Evolutionary conservation across 1,140 invertebrate genomes (phyloP).

Genomic region (roundworm (Caenorhabditis elegans)): DNA sequence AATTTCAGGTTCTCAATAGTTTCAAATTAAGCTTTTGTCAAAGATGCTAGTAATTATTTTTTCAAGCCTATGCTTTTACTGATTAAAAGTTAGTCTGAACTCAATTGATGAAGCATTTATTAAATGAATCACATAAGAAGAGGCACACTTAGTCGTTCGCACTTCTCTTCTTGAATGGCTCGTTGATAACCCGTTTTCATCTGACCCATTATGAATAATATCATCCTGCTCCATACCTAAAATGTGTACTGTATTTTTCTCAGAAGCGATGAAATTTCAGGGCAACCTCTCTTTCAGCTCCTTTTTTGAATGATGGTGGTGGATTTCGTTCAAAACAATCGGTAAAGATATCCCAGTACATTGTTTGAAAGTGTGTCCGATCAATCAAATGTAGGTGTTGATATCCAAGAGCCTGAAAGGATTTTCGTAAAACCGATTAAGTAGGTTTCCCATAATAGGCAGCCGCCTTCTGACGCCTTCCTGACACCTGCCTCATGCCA

Average conservation of each 20-base stretch:
- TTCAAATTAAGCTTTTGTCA: no score
- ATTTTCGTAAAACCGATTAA: not conserved
- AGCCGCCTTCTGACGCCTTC: no score
- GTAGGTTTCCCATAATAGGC: no score
- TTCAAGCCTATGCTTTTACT: no score
- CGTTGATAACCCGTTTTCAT: conserved; percentile 46
- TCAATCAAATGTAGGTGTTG: conserved; percentile 29
- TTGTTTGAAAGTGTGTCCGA: conserved; percentile 29
- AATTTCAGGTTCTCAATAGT: no score
- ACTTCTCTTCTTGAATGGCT: conserved; percentile 28
- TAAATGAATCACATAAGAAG: conserved; percentile 3
- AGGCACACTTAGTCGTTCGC: conserved; percentile 35
- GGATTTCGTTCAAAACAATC: conserved; percentile 47
- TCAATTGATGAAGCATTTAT: not conserved
- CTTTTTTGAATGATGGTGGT: conserved; percentile 40
- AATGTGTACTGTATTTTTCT: not conserved
- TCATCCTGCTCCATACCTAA: conserved; percentile 44
- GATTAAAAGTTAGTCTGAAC: no score
- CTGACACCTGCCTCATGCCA: no score
- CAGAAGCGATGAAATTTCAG: no score
- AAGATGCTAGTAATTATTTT: no score
- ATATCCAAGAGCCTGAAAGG: conserved; percentile 34
- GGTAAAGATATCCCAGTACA: conserved; percentile 46
- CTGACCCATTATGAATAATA: conserved; percentile 45
- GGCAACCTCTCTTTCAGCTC: conserved; percentile 36